These are phyloP conservation scores for Scytalopus superciliaris DNA, from an alignment of 2,113 vertebrate genomes.

Conservation along the genomic window DNA sequence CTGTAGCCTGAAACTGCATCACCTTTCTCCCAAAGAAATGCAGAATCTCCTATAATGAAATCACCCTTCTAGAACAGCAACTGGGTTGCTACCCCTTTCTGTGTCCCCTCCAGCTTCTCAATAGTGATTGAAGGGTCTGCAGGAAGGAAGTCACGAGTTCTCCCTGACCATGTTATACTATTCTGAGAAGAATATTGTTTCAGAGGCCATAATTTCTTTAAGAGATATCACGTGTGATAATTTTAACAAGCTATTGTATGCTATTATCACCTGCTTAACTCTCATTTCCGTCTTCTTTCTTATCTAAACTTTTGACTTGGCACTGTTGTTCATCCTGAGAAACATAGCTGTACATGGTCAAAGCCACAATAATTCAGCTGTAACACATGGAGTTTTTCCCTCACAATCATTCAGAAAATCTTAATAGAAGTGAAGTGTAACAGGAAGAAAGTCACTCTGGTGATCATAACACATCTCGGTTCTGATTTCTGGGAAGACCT, in stretches of 20 bases:
- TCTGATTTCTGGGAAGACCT: background rate
- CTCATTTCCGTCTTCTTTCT: conserved; percentile 1
- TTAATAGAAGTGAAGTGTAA: background rate
- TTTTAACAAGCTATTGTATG: background rate
- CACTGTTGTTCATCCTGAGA: background rate
- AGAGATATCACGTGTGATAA: background rate
- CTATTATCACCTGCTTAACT: background rate
- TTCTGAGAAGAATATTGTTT: background rate
- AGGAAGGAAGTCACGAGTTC: background rate
- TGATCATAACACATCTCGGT: background rate
- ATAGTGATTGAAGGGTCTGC: background rate
- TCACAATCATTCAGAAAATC: background rate
- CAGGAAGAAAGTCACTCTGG: background rate
- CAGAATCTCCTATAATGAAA: background rate
- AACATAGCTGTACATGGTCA: background rate
- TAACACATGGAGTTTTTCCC: background rate
- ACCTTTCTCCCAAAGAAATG: background rate
- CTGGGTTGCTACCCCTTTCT: background rate
- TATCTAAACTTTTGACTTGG: background rate
- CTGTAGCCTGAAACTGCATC: background rate
- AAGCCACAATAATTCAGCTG: background rate
- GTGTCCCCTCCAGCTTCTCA: background rate
- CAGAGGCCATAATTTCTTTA: background rate
- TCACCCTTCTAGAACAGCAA: background rate
- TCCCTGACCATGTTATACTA: background rate